phyloP scores from a whole-genome alignment of 2,797 vertebrate genomes.

The Hypotaenidia okinawae region DNA sequence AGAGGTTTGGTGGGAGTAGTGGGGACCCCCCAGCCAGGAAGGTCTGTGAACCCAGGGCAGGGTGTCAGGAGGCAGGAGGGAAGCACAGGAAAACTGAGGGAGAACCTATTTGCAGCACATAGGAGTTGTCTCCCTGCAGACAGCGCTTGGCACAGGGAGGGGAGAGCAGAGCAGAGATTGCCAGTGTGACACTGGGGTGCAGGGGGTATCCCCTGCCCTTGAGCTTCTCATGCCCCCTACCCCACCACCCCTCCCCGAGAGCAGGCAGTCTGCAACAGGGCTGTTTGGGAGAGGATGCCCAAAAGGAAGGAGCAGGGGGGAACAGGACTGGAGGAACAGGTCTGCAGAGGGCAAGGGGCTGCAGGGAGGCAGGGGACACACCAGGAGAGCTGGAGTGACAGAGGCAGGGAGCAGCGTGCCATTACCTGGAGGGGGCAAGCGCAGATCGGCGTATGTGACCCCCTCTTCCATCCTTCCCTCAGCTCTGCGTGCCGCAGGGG shows the following conservation, averaged over 20 bases:
- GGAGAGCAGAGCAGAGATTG: neutral
- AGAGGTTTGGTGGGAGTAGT: neutral
- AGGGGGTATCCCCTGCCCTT: neutral
- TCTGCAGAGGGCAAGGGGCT: neutral
- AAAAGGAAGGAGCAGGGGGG: accelerated
- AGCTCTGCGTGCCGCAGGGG: neutral
- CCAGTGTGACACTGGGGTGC: neutral
- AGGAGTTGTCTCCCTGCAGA: neutral
- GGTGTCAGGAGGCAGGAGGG: neutral
- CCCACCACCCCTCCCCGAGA: accelerated
- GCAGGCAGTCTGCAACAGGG: neutral
- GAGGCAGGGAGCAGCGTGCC: neutral
- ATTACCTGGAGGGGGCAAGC: conserved; percentile 24
- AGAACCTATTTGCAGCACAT: accelerated
- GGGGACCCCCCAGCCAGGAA: neutral
- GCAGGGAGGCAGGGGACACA: neutral
- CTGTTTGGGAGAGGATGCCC: neutral
- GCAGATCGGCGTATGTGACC: neutral
- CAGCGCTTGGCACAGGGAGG: accelerated
- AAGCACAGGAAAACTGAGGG: neutral
- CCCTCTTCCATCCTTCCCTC: conserved; percentile 3
- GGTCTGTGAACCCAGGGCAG: neutral
- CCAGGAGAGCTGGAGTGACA: neutral
- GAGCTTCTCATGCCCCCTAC: neutral
- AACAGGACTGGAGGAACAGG: neutral